A percentile compares a stretch with the other conserved stretches of the same genome.
phyloP scores from a whole-genome alignment of 1,140 invertebrate genomes.

The Bombus fervidus region DNA sequence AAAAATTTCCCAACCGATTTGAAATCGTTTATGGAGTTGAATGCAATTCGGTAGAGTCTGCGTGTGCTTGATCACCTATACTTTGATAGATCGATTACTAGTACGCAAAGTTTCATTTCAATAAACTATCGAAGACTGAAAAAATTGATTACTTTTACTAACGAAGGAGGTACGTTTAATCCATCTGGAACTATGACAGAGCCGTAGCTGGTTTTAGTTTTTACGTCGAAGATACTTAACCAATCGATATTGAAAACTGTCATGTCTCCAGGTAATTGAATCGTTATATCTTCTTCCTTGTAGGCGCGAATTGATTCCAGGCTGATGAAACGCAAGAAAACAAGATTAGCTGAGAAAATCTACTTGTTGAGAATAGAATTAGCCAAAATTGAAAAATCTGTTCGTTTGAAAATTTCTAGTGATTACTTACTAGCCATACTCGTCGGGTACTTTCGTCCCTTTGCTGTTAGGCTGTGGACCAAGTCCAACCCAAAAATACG shows the following conservation, averaged over 20 bases:
- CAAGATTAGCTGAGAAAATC: not conserved
- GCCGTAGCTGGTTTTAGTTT: constrained; percentile 88
- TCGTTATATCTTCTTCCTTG: constrained; percentile 87
- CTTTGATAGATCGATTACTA: constrained; percentile 25
- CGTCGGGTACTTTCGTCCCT: constrained; percentile 93
- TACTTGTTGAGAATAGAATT: not conserved
- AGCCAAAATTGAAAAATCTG: not conserved
- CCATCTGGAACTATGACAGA: constrained; percentile 91
- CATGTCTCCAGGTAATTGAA: constrained; percentile 91
- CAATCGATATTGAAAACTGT: constrained; percentile 94
- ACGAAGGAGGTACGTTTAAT: constrained; percentile 93
- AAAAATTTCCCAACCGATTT: constrained; percentile 95
- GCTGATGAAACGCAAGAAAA: constrained; percentile 78
- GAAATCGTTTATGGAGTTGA: constrained; percentile 91
- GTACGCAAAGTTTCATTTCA: not conserved
- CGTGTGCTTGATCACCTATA: constrained; percentile 78
- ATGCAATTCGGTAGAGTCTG: constrained; percentile 91
- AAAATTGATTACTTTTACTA: constrained; percentile 84
- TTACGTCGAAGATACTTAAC: constrained; percentile 91
- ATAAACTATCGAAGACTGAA: constrained; percentile 23
- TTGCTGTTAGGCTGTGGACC: constrained; percentile 92
- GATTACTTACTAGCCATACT: constrained; percentile 94
- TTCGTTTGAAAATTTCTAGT: not conserved
- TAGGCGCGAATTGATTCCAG: constrained; percentile 89
- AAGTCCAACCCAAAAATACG: constrained; percentile 94